phyloP scores from a whole-genome alignment of 2,888 invertebrate genomes.

The Thymelicus sylvestris region DNA sequence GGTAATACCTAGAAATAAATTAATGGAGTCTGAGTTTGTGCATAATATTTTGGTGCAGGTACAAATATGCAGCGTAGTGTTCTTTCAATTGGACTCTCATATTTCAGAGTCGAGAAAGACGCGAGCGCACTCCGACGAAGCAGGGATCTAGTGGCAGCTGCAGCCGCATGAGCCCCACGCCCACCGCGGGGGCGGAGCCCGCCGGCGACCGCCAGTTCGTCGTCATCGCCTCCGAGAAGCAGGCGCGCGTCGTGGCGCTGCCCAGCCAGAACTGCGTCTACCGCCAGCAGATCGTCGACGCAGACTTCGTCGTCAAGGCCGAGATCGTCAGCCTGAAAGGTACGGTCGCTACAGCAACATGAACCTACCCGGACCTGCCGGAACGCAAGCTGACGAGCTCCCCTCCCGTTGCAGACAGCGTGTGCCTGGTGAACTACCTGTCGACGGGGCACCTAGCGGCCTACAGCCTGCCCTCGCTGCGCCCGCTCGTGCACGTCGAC shows the following conservation, averaged over 20 bases:
- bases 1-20: too few species aligned
- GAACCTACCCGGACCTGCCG: too few species aligned
- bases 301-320: slow-evolving; percentile 96
- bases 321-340: slow-evolving; percentile 97
- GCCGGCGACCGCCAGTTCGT: slow-evolving; percentile 94
- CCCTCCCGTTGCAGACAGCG: slow-evolving; percentile 89
- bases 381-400: not conserved
- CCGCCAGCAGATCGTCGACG: slow-evolving; percentile 95
- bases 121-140: slow-evolving; percentile 87
- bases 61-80: too few species aligned
- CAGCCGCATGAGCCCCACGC: slow-evolving; percentile 91
- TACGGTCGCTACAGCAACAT: slow-evolving; percentile 55
- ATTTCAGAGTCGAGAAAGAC: slow-evolving; percentile 65
- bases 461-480: slow-evolving; percentile 97
- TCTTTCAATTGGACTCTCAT: not conserved
- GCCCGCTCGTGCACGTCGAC: slow-evolving; percentile 95
- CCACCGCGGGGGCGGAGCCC: slow-evolving; percentile 72
- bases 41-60: too few species aligned
- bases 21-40: too few species aligned
- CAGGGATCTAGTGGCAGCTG: slow-evolving; percentile 81
- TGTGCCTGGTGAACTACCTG: slow-evolving; percentile 96
- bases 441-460: slow-evolving; percentile 97
- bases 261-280: slow-evolving; percentile 98
- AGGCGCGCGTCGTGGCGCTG: slow-evolving; percentile 96
- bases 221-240: slow-evolving; percentile 97